These are phyloP conservation scores for Acridotheres tristis DNA, from an alignment of 2,797 vertebrate genomes.

Conservation along the genomic window DNA sequence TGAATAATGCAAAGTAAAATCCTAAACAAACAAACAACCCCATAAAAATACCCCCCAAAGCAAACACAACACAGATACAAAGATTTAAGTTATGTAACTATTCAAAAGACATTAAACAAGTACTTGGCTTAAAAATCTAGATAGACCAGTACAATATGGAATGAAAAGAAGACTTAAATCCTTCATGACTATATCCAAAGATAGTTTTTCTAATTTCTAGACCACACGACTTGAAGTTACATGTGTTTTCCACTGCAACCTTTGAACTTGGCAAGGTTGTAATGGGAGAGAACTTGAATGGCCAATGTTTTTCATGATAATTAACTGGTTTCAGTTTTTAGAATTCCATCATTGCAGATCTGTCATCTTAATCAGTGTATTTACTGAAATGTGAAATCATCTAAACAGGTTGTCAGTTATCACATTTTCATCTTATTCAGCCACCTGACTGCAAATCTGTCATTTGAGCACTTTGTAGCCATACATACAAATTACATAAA, in stretches of 20 bases:
- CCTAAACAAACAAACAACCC: background rate
- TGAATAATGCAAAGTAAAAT: background rate
- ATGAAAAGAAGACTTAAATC: background rate
- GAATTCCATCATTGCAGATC: background rate
- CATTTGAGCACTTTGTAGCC: background rate
- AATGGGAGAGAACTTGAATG: background rate
- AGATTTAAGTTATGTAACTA: background rate
- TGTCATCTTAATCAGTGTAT: background rate
- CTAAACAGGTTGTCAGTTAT: background rate
- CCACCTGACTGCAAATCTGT: rapidly evolving
- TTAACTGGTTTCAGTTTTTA: background rate
- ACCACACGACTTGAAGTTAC: background rate
- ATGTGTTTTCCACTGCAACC: background rate
- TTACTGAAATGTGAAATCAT: background rate
- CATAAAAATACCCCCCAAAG: background rate
- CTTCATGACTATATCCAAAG: background rate
- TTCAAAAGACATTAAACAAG: background rate
- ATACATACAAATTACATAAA: background rate
- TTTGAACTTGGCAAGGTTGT: background rate
- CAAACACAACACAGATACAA: background rate
- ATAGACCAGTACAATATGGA: background rate
- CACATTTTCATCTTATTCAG: background rate
- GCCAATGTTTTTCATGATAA: background rate
- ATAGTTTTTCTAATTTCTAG: background rate
- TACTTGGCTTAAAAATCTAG: background rate